These are phyloP conservation scores for Perca flavescens DNA, from an alignment of 2,113 vertebrate genomes.

Conservation along the genomic window DNA sequence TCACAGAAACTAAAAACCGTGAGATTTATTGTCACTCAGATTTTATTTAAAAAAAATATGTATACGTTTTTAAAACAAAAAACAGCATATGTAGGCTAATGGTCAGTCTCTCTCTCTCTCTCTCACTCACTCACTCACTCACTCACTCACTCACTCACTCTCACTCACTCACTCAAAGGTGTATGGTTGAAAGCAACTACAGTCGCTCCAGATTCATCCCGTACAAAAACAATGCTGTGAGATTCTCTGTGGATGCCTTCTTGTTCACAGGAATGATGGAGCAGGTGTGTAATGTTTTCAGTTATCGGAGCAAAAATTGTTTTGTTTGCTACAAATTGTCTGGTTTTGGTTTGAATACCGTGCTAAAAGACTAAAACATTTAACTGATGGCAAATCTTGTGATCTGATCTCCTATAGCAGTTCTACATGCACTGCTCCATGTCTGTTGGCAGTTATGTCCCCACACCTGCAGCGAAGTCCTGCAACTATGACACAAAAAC, in stretches of 20 bases:
- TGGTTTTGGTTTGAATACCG: neutral
- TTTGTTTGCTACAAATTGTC: neutral
- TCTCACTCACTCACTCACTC: too few relatives aligned
- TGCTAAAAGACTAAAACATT: neutral
- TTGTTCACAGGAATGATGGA: constrained; percentile 62
- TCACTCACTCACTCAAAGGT: too few relatives aligned
- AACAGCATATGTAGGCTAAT: too few relatives aligned
- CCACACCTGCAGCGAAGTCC: constrained; percentile 74
- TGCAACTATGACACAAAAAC: constrained; percentile 76
- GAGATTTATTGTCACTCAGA: neutral
- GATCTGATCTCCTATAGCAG: constrained; percentile 34
- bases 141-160: too few relatives aligned
- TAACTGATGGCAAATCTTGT: neutral
- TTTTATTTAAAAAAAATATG: neutral
- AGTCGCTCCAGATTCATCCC: constrained; percentile 75
- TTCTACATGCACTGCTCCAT: constrained; percentile 83
- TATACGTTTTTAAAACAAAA: accelerated
- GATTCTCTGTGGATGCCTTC: constrained; percentile 82
- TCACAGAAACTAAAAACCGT: neutral
- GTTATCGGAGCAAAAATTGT: neutral
- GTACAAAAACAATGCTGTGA: constrained; percentile 60
- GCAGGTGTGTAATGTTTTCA: constrained; percentile 59
- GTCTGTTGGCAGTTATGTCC: constrained; percentile 43
- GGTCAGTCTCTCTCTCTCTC: neutral
- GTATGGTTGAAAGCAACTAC: constrained; percentile 75